Base-by-base conservation (phyloP, 2,797 vertebrate genomes). In the Sebastes iracundus region DNA sequence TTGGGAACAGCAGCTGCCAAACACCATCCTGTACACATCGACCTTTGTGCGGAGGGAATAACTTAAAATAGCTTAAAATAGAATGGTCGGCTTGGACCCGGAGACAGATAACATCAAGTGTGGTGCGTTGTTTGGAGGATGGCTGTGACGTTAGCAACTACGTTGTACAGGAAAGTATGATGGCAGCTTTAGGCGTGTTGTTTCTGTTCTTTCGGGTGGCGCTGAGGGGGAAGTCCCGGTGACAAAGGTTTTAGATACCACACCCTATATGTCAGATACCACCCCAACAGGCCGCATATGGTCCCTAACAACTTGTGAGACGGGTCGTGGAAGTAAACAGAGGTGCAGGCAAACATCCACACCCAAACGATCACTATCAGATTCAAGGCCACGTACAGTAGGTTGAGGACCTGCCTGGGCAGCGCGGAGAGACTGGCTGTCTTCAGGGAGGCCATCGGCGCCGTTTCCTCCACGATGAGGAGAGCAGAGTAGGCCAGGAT, bases 341-440 rank as follows among this genome's bases (percentile, higher is more conserved):
- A 97, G 1, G 99, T 99, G 76, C 95, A 98, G 14, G 92, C 73
- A 71, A 99, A 98, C 98, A 99, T 99, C 94, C 94, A 97, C 79
- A 98, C 77, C 98, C 99, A 99, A 3, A 98, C 82, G 11, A 90
- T 0, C 7, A 96, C 80, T 35, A 99, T 92, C 20, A 90, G 76
- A 65, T 97, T 97, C 83, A 99, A 90, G 10, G 96, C 95, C 11
- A 99, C 86, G 0, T 97, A 97, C 28, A 99, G 92, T 35, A 81
- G 8, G 28, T 95, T 93, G 70, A 98, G 88, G 22, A 95, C 56
- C 0, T 22, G 6, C 9, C 70, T 91, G 28, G 73, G 76, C 8
- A 86, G 78, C 0, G 94, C 79, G 6, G 82, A 86, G 55, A 94
- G 14, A 46, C 55, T 72, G 2, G 78, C 65, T 0, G 72, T 85